These are phyloP conservation scores for Dromaius novaehollandiae DNA, from an alignment of 2,113 vertebrate genomes.

Conservation along the genomic window DNA sequence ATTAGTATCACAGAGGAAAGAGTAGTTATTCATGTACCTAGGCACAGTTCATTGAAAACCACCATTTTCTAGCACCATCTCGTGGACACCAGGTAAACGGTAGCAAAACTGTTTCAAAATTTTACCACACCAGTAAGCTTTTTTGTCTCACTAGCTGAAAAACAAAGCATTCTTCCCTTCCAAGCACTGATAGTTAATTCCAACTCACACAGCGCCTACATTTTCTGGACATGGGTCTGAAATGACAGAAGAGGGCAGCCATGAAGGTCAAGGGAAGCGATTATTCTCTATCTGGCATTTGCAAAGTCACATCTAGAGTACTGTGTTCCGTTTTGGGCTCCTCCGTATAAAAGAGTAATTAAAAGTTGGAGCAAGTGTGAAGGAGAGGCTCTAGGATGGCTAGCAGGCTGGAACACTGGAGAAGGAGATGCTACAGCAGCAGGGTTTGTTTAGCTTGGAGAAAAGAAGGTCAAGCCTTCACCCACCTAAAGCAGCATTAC, in stretches of 20 bases:
- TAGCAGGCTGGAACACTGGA: neutral
- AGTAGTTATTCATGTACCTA: fast-evolving
- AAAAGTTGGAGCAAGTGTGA: neutral
- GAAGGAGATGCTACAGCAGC: neutral
- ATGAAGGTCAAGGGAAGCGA: neutral
- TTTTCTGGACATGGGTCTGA: neutral
- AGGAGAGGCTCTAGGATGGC: neutral
- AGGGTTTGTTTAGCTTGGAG: neutral
- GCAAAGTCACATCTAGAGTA: fast-evolving
- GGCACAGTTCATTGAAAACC: fast-evolving
- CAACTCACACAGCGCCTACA: neutral
- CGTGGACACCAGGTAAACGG: neutral
- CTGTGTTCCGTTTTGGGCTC: neutral
- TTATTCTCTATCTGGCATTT: neutral
- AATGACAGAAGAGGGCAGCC: neutral
- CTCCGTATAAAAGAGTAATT: neutral
- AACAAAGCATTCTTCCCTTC: neutral
- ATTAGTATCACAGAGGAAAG: fast-evolving
- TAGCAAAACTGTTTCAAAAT: neutral
- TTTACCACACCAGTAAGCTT: neutral
- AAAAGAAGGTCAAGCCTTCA: neutral
- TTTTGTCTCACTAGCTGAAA: neutral
- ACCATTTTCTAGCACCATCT: neutral
- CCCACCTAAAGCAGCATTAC: neutral
- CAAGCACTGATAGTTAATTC: neutral